These are phyloP conservation scores for Endotricha flammealis DNA, from an alignment of 2,888 invertebrate genomes.

Conservation along the genomic window DNA sequence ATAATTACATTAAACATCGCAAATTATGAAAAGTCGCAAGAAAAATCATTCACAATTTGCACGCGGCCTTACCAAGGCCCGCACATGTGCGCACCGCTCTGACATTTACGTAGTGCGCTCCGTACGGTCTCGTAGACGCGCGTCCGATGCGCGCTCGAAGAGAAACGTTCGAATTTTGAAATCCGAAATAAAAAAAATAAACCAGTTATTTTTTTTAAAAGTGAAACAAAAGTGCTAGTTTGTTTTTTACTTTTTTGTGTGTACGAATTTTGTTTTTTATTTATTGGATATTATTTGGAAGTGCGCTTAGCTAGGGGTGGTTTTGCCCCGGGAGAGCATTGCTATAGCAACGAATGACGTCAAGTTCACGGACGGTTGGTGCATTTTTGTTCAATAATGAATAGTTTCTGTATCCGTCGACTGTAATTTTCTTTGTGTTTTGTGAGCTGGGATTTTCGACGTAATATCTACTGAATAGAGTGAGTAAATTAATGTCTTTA, in stretches of 20 bases:
- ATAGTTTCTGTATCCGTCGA: slow-evolving; percentile 33
- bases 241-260: slow-evolving; percentile 22
- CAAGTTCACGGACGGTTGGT: slow-evolving; percentile 75
- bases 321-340: slow-evolving; percentile 53
- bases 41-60: slow-evolving; percentile 41
- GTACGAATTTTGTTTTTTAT: slow-evolving; percentile 28
- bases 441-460: neutral
- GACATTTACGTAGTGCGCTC: slow-evolving; percentile 76
- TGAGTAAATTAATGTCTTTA: no score
- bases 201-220: slow-evolving; percentile 31
- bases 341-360: slow-evolving; percentile 70
- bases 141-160: slow-evolving; percentile 36
- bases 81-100: slow-evolving; percentile 73
- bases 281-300: slow-evolving; percentile 29
- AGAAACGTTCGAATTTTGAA: slow-evolving; percentile 38
- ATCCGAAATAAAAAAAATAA: slow-evolving; percentile 30
- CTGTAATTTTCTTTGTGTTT: slow-evolving; percentile 8
- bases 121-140: slow-evolving; percentile 61
- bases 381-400: slow-evolving; percentile 73
- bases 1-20: no score
- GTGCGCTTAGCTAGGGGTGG: slow-evolving; percentile 42
- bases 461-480: no score
- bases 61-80: slow-evolving; percentile 49
- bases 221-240: slow-evolving; percentile 36
- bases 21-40: slow-evolving; percentile 25